Evolutionary conservation across 2,888 invertebrate genomes (phyloP), one percentile per base, ranked within the genome.

Genomic region (Belgica antarctica): DNA sequence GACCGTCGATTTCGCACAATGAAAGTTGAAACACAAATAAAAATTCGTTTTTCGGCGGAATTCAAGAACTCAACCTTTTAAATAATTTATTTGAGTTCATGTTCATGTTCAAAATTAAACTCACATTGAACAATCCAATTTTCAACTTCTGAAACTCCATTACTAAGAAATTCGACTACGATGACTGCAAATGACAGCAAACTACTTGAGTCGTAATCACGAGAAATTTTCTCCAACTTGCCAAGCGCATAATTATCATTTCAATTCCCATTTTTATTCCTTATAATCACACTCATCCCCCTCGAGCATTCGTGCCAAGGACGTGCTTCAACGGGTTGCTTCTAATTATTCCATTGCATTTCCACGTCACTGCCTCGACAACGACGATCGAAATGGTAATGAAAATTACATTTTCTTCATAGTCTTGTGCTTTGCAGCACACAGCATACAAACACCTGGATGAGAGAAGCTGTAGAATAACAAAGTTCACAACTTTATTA

Each of bases 401-500:
- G 62, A 62, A 62, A 62, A 28, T 62, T 31, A 34, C 31, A 34
- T 62, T 62, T 62, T 27, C 25, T n/a, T 24, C 27, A 12, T 15
- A 2, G 22, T 31, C 34, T 31, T 8, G 34, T 31, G n/a, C n/a
- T n/a, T n/a, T n/a, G n/a, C n/a, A n/a, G n/a, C n/a, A n/a, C n/a
- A n/a, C n/a, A n/a, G n/a, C n/a, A n/a, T n/a, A n/a, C n/a, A n/a
- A 31, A 7, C 22, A 52, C 7, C 2, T 17, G 2, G 22, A 52
- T 8, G 17, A 52, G 5, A 41, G 22, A 52, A 52, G 52, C 22
- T 52, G 17, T 52, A 19, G 52, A 52, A 17, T 52, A 52, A 52
- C 52, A 52, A 52, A 52, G n/a, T 52, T 61, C 61, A 61, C 61
- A 61, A 25, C 27, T 61, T 61, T 28, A 61, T 61, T 61, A 61